Base-by-base conservation (phyloP, 2,113 vertebrate genomes). In the Austrofundulus limnaeus region DNA sequence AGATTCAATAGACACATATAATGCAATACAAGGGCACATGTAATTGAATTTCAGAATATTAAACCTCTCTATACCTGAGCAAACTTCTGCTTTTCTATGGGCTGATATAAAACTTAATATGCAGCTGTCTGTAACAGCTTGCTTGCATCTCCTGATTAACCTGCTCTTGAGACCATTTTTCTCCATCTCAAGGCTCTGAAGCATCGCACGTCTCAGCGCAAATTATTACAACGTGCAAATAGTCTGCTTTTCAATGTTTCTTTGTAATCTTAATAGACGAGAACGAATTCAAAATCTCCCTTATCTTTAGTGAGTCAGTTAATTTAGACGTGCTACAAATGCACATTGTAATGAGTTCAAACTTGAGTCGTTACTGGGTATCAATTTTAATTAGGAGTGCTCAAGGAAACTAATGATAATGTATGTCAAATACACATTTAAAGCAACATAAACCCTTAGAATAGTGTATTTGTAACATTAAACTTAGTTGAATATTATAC, bases 31-130 rank as follows among this genome's bases (percentile, higher is more conserved):
- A 75, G 77, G 77, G 78, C 74, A 80, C 67, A 72, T 67, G 60
- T 86, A 85, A 88, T 86, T 82, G 43, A 62, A 74, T 88, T 88
- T 83, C 38, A 78, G 56, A 75, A 74, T 81, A 88, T 86, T 82
- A 83, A 85, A 86, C 70, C 66, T 80, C 80, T 80, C 72, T 64
- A 77, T 83, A 87, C 82, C 80, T 81, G 84, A 84, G 80, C 62
- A 74, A 76, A 77, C 61, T 54, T 70, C 39, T 75, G 67, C 75
- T 77, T 71, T 69, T 72, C 74, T 62, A 58, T 65, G 25, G 54
- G 64, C 72, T 58, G 60, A 75, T 77, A 77, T 66, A 48, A 75
- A 46, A 41, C 25, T 45, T 69, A 71, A 83, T 77, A 66, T 78
- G 71, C 77, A 75, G 59, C 65, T 63, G 75, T 61, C 66, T 81